phyloP scores from a whole-genome alignment of 2,888 invertebrate species.

The Lacanobia wlatinum region DNA sequence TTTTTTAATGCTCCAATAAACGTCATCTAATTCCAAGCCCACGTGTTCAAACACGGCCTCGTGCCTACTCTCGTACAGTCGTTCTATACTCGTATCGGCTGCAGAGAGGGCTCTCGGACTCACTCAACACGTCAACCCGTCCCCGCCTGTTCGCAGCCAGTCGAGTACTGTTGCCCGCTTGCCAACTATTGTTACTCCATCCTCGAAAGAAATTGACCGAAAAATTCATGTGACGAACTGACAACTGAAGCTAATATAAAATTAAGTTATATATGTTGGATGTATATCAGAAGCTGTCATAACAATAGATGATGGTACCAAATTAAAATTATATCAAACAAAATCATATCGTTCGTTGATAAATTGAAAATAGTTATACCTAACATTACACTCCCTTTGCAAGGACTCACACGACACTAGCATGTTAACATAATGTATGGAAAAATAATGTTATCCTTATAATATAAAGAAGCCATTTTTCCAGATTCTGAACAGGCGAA shows the following conservation, averaged over 20 bases:
- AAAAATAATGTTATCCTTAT: slow-evolving; percentile 28
- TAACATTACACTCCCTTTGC: background rate
- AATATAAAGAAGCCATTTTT: slow-evolving; percentile 20
- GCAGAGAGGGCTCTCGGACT: slow-evolving; percentile 65
- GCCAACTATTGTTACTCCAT: slow-evolving; percentile 8
- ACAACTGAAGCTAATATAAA: too few species aligned
- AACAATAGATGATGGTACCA: too few species aligned
- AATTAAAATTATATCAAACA: too few species aligned
- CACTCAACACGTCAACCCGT: slow-evolving; percentile 57
- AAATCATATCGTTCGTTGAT: too few species aligned
- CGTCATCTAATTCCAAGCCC: too few species aligned
- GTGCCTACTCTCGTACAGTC: background rate
- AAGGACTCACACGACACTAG: slow-evolving; percentile 11
- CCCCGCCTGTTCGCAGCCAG: slow-evolving; percentile 52
- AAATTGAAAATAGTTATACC: too few species aligned
- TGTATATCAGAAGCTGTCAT: too few species aligned
- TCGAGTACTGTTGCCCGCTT: slow-evolving; percentile 54
- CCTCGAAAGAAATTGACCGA: background rate
- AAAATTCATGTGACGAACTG: too few species aligned
- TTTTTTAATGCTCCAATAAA: too few species aligned
- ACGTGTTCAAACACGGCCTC: background rate
- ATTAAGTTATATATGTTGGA: too few species aligned
- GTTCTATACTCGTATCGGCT: slow-evolving; percentile 46
- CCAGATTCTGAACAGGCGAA: slow-evolving; percentile 29
- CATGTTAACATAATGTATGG: too few species aligned